These are phyloP conservation scores for Charanyca ferruginea DNA, from an alignment of 2,888 invertebrate species.

Conservation along the genomic window DNA sequence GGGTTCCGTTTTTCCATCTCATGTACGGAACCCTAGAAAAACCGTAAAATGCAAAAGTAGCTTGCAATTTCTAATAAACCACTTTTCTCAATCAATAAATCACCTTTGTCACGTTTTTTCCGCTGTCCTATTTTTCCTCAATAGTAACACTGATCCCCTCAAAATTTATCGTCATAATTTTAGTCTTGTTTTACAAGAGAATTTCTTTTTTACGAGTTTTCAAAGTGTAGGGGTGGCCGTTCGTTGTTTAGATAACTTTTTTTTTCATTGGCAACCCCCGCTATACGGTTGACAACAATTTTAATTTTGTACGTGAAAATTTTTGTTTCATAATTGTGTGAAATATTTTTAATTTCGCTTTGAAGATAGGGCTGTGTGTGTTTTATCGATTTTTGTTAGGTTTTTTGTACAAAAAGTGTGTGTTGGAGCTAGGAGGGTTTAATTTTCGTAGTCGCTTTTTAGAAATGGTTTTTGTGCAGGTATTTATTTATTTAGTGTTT, in stretches of 20 bases:
- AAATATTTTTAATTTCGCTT: constrained; percentile 65
- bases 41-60: too few species aligned
- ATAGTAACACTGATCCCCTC: constrained; percentile 67
- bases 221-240: constrained; percentile 50
- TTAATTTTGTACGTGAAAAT: constrained; percentile 55
- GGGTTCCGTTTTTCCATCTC: too few species aligned
- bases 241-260: constrained; percentile 64
- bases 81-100: constrained; percentile 39
- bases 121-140: constrained; percentile 48
- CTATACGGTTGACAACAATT: constrained; percentile 60
- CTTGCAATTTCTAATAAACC: constrained; percentile 19
- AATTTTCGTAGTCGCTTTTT: not conserved
- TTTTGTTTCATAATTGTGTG: constrained; percentile 50
- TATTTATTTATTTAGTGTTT: not conserved
- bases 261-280: constrained; percentile 40
- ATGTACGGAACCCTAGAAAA: too few species aligned
- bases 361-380: constrained; percentile 14
- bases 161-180: constrained; percentile 73
- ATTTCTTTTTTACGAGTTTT: constrained; percentile 67
- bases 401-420: not conserved
- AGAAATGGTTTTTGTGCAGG: not conserved
- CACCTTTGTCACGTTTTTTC: constrained; percentile 9
- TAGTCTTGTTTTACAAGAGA: constrained; percentile 62
- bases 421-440: not conserved
- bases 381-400: constrained; percentile 4